Percentiles rank a stretch among this genome's conserved stretches.
Evolutionary conservation across 2,888 invertebrate genomes (phyloP).

Genomic region (Perizoma flavofasciatum): DNA sequence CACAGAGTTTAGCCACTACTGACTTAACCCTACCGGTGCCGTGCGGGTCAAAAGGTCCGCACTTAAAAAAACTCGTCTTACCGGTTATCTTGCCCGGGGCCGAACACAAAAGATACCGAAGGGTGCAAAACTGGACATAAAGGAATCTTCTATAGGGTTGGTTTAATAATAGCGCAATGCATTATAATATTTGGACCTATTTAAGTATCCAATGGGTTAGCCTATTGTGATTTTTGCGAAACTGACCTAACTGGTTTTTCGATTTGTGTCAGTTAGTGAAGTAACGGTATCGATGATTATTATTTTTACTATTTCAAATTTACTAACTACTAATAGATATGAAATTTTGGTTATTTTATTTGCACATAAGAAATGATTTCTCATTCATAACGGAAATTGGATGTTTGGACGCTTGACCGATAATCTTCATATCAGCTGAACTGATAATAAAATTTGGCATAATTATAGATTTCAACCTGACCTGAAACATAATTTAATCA

Average conservation of each 20-base stretch:
- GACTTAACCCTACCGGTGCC: conserved; percentile 67
- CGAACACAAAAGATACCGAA: conserved; percentile 61
- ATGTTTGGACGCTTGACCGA: too few relatives aligned
- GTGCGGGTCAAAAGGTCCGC: conserved; percentile 59
- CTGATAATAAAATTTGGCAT: too few relatives aligned
- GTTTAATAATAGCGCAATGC: conserved; percentile 68
- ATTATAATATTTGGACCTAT: conserved; percentile 83
- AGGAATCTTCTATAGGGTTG: conserved; percentile 62
- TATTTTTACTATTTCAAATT: conserved; percentile 1
- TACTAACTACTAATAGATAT: too few relatives aligned
- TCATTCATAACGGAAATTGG: too few relatives aligned
- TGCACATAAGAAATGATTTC: too few relatives aligned
- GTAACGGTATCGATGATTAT: conserved; percentile 40
- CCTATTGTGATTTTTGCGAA: conserved; percentile 73
- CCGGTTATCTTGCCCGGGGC: conserved; percentile 77
- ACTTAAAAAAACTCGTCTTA: conserved; percentile 70
- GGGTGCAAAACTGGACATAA: conserved; percentile 79
- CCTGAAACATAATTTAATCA: too few relatives aligned
- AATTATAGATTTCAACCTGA: too few relatives aligned
- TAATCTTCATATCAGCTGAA: too few relatives aligned
- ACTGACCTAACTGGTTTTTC: conserved; percentile 82
- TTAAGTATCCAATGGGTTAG: conserved; percentile 79
- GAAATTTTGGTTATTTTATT: too few relatives aligned
- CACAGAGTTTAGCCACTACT: conserved; percentile 70
- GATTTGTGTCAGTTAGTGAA: conserved; percentile 49